Base-by-base conservation (phyloP, 2,113 vertebrate genomes). In the Scatophagus argus region DNA sequence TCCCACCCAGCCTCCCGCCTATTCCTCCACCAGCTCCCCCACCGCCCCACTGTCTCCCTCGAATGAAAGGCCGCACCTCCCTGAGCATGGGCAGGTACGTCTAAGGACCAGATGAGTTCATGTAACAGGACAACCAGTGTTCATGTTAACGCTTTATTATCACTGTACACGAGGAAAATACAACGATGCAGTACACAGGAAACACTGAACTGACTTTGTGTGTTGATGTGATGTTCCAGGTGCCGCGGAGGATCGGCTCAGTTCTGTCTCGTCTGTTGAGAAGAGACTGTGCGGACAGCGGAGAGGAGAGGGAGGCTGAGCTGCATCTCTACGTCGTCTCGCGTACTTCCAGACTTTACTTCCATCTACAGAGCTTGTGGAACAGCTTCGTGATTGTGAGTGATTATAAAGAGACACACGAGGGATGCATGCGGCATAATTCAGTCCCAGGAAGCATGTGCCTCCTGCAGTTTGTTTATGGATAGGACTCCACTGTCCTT, bases 371-470 rank as follows among this genome's bases (percentile, higher is more conserved):
- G 82, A 95, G 89, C 81, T 82, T 77, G 0, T 95, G 95, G 95
- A 94, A 79, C 91, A 93, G 93, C 58, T 94, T 88, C 58, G 79
- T 95, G 2, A 95, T 95, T 6, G 95, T 95, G 88, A 85, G 93
- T 61, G 58, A 61, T 9, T 21, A 38, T 8, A 1, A 10, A 4
- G 52, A 56, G 31, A 58, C 49, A 14, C 23, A 14, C 2, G n/a
- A 25, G 6, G 44, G n/a, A 7, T 31, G 9, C n/a, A n/a, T n/a
- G n/a, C n/a, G n/a, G n/a, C n/a, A n/a, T n/a, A n/a, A n/a, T n/a
- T n/a, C n/a, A n/a, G n/a, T n/a, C n/a, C n/a, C n/a, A n/a, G n/a
- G n/a, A n/a, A n/a, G n/a, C n/a, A n/a, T n/a, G n/a, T n/a, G n/a
- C n/a, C n/a, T n/a, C n/a, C n/a, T n/a, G n/a, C n/a, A n/a, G n/a